Conservation (phyloP, 2,888 invertebrate species). For the Argyra leucocephala region DNA sequence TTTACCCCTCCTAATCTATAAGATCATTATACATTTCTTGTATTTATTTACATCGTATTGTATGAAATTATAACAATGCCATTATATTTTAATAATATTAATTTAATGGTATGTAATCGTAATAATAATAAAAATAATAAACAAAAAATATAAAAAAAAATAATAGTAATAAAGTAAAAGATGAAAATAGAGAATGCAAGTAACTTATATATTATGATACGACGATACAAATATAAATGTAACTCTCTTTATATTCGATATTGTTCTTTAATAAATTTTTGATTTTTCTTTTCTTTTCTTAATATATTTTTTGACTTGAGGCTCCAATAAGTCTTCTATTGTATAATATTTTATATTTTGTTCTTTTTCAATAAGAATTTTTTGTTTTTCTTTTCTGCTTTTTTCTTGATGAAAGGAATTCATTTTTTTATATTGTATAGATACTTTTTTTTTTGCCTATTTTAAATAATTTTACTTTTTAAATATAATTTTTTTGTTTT, state of each 20-base stretch:
- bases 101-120: not conserved
- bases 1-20: not conserved
- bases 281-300: no score
- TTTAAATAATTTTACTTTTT: no score
- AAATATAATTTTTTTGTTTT: not conserved
- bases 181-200: not conserved
- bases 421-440: no score
- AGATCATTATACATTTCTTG: not conserved
- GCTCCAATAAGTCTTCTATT: not conserved
- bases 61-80: not conserved
- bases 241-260: not conserved
- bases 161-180: not conserved
- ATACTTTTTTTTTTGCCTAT: no score
- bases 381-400: not conserved
- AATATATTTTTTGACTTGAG: not conserved
- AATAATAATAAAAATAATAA: not conserved
- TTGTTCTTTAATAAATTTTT: not conserved
- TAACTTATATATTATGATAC: not conserved
- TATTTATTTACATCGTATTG: not conserved
- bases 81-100: not conserved
- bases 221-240: no score
- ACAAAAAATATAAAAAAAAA: no score
- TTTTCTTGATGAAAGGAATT: not conserved
- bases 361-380: no score
- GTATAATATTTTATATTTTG: not conserved